Conservation (phyloP, 2,113 vertebrate genomes). For the Protobothrops mucrosquamatus region DNA sequence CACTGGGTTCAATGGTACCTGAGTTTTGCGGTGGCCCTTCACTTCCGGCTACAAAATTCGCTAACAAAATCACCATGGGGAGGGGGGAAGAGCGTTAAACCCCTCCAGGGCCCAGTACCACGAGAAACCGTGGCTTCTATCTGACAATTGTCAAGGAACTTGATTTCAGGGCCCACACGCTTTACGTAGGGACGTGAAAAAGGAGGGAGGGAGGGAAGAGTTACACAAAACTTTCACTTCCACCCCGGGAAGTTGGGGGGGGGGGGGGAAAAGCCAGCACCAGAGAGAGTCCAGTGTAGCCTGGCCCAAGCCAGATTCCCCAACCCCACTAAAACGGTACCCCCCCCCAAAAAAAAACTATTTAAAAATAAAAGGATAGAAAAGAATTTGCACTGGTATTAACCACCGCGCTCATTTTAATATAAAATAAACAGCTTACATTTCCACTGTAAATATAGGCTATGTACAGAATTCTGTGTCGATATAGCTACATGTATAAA, state of each 20-base stretch:
- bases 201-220: conserved; percentile 45
- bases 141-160: conserved; percentile 47
- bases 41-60: neutral
- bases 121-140: conserved; percentile 34
- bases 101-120: conserved; percentile 38
- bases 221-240: conserved; percentile 57
- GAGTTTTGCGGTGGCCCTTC: conserved; percentile 32
- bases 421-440: conserved; percentile 87
- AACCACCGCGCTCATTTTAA: conserved; percentile 82
- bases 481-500: conserved; percentile 88
- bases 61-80: conserved; percentile 21
- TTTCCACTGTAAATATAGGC: conserved; percentile 87
- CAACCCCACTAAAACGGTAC: conserved; percentile 74
- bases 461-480: conserved; percentile 82
- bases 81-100: neutral
- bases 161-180: conserved; percentile 44
- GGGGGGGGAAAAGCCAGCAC: conserved; percentile 35
- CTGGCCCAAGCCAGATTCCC: conserved; percentile 64
- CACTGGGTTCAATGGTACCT: conserved; percentile 19
- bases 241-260: conserved; percentile 50
- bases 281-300: conserved; percentile 45
- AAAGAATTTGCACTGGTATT: conserved; percentile 74
- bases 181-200: conserved; percentile 46
- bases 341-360: conserved; percentile 43
- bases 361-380: conserved; percentile 58